phyloP scores from a whole-genome alignment of 2,888 invertebrate species.

The Enchytraeus crypticus region DNA sequence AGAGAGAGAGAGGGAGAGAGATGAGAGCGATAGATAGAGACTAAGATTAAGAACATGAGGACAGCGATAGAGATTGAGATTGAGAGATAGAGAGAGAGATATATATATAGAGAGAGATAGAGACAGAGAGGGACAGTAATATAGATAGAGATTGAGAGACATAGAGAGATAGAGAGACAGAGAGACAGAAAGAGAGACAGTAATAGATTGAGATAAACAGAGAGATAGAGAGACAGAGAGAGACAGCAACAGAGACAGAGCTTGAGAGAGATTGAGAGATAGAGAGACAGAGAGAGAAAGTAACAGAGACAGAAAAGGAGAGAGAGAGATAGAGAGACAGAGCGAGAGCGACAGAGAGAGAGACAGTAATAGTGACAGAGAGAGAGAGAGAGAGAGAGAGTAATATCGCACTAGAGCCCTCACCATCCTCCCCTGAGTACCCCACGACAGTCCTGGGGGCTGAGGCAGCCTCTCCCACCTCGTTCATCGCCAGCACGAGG shows the following conservation, averaged over 20 bases:
- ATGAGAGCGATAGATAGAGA: too few species aligned
- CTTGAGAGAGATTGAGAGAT: neutral
- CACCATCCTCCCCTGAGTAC: constrained; percentile 23
- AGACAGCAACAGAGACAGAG: neutral
- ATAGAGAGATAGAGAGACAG: too few species aligned
- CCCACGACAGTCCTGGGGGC: constrained; percentile 21
- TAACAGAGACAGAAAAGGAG: neutral
- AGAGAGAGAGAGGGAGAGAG: too few species aligned
- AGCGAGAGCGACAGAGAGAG: too few species aligned
- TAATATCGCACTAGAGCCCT: neutral
- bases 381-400: neutral
- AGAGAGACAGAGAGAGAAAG: neutral
- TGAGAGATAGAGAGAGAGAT: too few species aligned
- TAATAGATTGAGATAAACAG: too few species aligned
- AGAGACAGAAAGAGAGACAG: too few species aligned
- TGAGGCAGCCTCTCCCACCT: constrained; percentile 22
- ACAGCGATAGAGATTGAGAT: too few species aligned
- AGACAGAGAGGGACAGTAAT: too few species aligned
- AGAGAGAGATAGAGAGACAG: neutral
- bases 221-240: neutral
- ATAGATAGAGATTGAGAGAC: too few species aligned
- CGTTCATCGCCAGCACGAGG: constrained; percentile 23
- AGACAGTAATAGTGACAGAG: neutral
- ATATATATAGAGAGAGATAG: too few species aligned
- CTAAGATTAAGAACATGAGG: too few species aligned